These are phyloP conservation scores for Dendroctonus ponderosae DNA, from an alignment of 1,140 invertebrate genomes.

Conservation along the genomic window DNA sequence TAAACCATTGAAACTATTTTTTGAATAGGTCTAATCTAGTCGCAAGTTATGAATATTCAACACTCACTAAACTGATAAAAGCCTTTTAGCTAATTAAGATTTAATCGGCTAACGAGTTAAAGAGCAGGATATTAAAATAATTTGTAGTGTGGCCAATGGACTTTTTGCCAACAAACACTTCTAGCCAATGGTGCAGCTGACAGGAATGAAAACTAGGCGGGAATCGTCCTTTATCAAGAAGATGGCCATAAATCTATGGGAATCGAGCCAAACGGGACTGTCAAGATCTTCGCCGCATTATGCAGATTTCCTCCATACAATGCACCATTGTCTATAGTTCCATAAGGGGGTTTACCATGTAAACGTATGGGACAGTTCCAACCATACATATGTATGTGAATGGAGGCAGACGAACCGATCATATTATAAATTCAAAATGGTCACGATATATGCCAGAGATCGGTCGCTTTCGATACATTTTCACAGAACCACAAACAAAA, in stretches of 20 bases:
- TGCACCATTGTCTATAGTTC: conserved; percentile 23
- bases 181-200: no score
- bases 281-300: conserved; percentile 23
- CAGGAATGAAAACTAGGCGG: conserved; percentile 7
- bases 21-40: no score
- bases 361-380: conserved; percentile 22
- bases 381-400: conserved; percentile 27
- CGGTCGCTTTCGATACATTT: no score
- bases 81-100: no score
- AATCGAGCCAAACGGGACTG: conserved; percentile 22
- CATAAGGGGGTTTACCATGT: conserved; percentile 9
- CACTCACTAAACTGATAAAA: no score
- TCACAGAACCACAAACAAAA: no score
- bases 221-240: conserved; percentile 17
- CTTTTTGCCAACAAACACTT: no score
- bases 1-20: no score
- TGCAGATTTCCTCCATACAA: conserved; percentile 24
- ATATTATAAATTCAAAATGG: conserved; percentile 28
- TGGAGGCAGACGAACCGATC: conserved; percentile 6
- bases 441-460: background rate
- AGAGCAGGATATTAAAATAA: no score
- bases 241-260: conserved; percentile 21
- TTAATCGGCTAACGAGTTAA: no score
- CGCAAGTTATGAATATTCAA: no score
- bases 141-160: no score